These are phyloP conservation scores for Calephelis nemesis DNA, from an alignment of 1,140 invertebrate genomes.

Conservation along the genomic window DNA sequence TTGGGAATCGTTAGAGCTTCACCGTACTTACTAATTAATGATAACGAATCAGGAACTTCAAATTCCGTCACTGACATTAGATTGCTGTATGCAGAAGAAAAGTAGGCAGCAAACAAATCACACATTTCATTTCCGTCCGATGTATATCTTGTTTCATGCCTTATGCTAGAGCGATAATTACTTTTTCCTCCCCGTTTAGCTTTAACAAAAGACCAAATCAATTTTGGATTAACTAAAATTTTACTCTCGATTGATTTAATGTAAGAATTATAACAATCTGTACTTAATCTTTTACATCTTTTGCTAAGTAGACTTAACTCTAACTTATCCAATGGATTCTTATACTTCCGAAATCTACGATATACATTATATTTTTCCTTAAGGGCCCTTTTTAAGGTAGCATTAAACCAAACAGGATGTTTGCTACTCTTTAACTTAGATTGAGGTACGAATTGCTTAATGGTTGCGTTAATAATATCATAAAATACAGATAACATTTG, in stretches of 20 bases:
- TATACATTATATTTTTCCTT: neutral
- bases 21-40: too few relatives aligned
- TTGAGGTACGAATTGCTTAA: neutral
- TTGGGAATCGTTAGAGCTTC: too few relatives aligned
- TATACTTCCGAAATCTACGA: neutral
- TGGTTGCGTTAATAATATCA: neutral
- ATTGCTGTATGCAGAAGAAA: neutral
- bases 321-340: neutral
- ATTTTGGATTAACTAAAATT: constrained; percentile 2
- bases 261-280: neutral
- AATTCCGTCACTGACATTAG: too few relatives aligned
- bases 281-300: neutral
- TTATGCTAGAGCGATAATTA: neutral
- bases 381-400: neutral
- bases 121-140: too few relatives aligned
- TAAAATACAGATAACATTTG: neutral
- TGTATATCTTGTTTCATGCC: neutral
- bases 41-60: too few relatives aligned
- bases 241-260: neutral
- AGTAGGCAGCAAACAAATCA: too few relatives aligned
- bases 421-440: neutral
- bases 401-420: neutral
- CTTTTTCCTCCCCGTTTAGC: neutral
- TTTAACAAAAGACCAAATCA: neutral
- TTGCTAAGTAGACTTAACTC: neutral